These are phyloP conservation scores for Solenopsis fugax DNA, from an alignment of 1,140 invertebrate genomes.

Conservation along the genomic window DNA sequence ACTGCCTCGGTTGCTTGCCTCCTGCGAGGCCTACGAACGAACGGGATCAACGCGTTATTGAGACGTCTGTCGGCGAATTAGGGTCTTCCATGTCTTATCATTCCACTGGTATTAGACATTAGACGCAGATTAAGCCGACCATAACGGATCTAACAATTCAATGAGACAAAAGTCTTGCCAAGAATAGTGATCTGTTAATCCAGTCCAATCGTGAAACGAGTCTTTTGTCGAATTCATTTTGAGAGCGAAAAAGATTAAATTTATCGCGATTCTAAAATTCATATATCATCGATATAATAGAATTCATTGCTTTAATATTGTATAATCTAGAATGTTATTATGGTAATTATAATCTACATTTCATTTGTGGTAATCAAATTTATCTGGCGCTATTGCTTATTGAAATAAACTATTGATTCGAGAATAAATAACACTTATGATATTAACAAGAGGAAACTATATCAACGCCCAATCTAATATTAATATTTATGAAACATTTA, in stretches of 20 bases:
- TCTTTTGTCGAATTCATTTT: background rate
- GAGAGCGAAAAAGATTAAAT: background rate
- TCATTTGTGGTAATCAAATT: background rate
- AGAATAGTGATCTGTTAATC: conserved; percentile 22
- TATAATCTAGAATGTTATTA: background rate
- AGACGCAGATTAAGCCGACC: conserved; percentile 14
- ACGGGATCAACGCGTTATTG: conserved; percentile 72
- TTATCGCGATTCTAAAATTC: background rate
- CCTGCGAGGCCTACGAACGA: conserved; percentile 45
- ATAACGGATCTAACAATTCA: background rate
- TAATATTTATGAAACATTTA: background rate
- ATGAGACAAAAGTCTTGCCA: background rate
- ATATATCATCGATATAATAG: background rate
- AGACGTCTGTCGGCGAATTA: conserved; percentile 77
- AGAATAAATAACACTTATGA: background rate
- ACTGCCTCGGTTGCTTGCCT: background rate
- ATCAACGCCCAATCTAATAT: background rate
- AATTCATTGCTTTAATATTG: conserved; percentile 11
- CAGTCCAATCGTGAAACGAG: background rate
- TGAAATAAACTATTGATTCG: background rate
- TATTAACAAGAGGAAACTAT: background rate
- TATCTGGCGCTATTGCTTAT: background rate
- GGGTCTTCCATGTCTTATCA: conserved; percentile 48
- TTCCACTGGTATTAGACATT: conserved; percentile 27
- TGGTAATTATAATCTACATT: background rate